A percentile compares a stretch with the other conserved stretches of the same genome.
Conservation (phyloP, 2,113 vertebrate genomes). For the Panurus biarmicus region DNA sequence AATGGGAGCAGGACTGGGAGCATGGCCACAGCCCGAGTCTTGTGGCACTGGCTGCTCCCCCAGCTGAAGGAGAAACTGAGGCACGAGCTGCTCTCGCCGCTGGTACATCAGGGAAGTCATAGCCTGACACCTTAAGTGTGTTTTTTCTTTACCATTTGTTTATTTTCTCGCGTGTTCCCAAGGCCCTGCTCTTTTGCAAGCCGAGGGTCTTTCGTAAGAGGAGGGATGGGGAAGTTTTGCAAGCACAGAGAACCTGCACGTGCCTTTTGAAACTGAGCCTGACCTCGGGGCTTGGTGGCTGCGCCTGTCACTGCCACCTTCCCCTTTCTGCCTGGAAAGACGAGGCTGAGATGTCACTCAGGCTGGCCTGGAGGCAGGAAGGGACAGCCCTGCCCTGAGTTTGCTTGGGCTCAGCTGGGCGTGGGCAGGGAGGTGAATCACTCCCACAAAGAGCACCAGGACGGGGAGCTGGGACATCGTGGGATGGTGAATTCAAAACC, state of each 20-base stretch:
- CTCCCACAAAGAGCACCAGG: accelerated
- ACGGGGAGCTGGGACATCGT: accelerated
- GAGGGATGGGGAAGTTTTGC: slow-evolving; percentile 39
- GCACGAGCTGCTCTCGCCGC: accelerated
- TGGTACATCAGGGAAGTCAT: accelerated
- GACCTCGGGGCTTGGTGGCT: not conserved
- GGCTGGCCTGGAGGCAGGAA: not conserved
- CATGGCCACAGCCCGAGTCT: accelerated
- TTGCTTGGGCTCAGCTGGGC: not conserved
- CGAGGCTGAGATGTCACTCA: accelerated
- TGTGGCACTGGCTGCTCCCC: not conserved
- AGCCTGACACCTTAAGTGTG: not conserved
- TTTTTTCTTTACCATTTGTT: not conserved
- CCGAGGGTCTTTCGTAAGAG: slow-evolving; percentile 1
- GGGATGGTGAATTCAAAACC: not conserved
- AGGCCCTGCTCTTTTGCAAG: not conserved
- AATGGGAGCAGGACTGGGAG: not conserved
- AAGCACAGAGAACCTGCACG: not conserved
- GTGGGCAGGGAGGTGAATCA: not conserved
- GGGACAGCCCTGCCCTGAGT: not conserved
- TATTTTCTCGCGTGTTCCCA: not conserved
- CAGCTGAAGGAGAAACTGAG: not conserved
- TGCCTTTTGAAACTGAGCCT: not conserved
- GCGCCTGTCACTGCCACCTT: not conserved
- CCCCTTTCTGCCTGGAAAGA: not conserved